Conservation (phyloP, 2,113 vertebrate genomes). For the Actenoides hombroni region DNA sequence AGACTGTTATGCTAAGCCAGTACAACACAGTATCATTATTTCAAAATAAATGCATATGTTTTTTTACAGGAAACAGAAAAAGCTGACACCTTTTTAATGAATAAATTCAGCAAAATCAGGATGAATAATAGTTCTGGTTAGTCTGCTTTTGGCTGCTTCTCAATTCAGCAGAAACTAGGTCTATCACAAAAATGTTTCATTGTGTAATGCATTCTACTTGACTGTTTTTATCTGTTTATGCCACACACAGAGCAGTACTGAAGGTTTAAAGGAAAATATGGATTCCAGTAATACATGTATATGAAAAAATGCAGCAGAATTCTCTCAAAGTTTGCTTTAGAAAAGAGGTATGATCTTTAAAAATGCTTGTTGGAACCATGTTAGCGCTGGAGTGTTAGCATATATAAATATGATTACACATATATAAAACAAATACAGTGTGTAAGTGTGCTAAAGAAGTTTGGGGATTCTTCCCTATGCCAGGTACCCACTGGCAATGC, state of each 20-base stretch:
- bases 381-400: background rate
- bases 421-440: background rate
- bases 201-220: slow-evolving; percentile 31
- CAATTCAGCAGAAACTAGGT: slow-evolving; percentile 20
- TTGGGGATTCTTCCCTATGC: background rate
- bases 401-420: background rate
- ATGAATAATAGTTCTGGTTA: background rate
- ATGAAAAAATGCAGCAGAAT: background rate
- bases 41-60: background rate
- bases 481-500: background rate
- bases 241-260: slow-evolving; percentile 54
- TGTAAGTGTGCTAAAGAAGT: background rate
- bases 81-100: background rate
- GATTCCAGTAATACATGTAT: background rate
- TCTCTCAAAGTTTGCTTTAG: background rate
- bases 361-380: background rate
- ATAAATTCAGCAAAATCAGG: background rate
- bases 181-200: slow-evolving; percentile 23
- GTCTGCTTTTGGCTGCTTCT: slow-evolving; percentile 42
- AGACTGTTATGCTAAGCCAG: background rate
- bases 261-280: background rate
- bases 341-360: background rate
- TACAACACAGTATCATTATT: background rate
- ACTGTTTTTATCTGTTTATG: slow-evolving; percentile 23
- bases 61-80: background rate